Percentiles rank a stretch among this genome's conserved stretches.
Evolutionary conservation across 2,888 invertebrate species (phyloP).

Genomic region (Syrista parreyssii): DNA sequence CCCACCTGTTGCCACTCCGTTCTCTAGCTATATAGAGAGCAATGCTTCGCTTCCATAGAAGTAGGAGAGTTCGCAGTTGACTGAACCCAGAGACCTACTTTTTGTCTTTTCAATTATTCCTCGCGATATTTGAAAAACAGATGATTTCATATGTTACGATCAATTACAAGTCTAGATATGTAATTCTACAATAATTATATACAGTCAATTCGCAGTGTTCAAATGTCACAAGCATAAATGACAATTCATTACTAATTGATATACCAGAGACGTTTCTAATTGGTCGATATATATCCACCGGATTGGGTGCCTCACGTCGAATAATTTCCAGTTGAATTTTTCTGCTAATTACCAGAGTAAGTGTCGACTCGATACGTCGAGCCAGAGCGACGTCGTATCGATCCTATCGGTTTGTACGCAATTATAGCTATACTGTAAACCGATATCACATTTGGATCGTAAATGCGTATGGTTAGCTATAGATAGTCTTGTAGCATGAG

Average conservation of each 20-base stretch:
- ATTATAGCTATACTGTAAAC: not conserved
- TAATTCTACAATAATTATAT: not conserved
- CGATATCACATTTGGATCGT: not conserved
- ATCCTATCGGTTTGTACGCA: constrained; percentile 35
- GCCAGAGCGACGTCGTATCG: constrained; percentile 34
- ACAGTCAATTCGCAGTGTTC: not conserved
- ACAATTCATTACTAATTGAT: not conserved
- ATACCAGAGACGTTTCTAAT: not conserved
- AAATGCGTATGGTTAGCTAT: not conserved
- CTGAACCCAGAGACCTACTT: not conserved
- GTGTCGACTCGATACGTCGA: constrained; percentile 28
- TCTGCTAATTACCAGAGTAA: constrained; percentile 55
- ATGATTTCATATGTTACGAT: not conserved
- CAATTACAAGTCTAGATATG: not conserved
- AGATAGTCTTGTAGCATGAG: constrained; percentile 8
- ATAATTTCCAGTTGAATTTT: constrained; percentile 24
- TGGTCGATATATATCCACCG: not conserved
- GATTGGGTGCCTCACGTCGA: not conserved
- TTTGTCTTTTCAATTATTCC: not conserved
- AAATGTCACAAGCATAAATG: not conserved
- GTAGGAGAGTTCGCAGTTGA: not conserved
- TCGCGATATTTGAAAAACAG: not conserved
- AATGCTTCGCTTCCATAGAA: not conserved
- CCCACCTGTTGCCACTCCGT: constrained; percentile 52
- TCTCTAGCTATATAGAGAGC: constrained; percentile 18